These are phyloP conservation scores for Acanthornis magna DNA, from an alignment of 2,797 vertebrate species.

Conservation along the genomic window DNA sequence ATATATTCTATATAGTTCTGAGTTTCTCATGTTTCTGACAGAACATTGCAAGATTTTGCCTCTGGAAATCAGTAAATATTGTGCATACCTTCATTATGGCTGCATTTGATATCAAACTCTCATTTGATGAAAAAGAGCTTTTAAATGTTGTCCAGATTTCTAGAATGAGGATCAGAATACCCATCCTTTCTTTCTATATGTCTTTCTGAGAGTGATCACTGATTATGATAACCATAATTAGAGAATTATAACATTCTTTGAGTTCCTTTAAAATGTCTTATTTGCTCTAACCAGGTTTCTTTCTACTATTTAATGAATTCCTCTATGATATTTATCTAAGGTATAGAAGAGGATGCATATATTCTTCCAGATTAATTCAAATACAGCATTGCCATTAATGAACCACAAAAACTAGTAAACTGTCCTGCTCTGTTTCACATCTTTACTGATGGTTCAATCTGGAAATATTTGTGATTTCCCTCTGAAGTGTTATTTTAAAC, in stretches of 20 bases:
- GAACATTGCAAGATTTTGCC: background rate
- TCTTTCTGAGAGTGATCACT: background rate
- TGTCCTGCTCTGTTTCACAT: background rate
- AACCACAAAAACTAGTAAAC: background rate
- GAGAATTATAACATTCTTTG: background rate
- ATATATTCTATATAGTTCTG: background rate
- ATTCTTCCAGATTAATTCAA: background rate
- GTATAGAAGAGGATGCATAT: background rate
- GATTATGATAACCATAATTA: background rate
- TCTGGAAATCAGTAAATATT: background rate
- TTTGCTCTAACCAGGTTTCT: background rate
- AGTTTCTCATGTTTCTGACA: background rate
- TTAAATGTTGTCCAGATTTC: background rate
- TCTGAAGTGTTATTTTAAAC: background rate
- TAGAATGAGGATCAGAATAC: background rate
- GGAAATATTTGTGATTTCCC: background rate
- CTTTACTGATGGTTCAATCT: background rate
- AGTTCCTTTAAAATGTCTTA: background rate
- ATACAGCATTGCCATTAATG: background rate
- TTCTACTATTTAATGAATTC: background rate
- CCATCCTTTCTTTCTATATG: background rate
- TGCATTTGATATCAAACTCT: background rate
- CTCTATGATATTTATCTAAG: background rate
- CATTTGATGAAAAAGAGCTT: background rate
- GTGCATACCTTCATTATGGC: background rate